These are phyloP conservation scores for Graphium colonna DNA, from an alignment of 2,888 invertebrate genomes.

Conservation along the genomic window DNA sequence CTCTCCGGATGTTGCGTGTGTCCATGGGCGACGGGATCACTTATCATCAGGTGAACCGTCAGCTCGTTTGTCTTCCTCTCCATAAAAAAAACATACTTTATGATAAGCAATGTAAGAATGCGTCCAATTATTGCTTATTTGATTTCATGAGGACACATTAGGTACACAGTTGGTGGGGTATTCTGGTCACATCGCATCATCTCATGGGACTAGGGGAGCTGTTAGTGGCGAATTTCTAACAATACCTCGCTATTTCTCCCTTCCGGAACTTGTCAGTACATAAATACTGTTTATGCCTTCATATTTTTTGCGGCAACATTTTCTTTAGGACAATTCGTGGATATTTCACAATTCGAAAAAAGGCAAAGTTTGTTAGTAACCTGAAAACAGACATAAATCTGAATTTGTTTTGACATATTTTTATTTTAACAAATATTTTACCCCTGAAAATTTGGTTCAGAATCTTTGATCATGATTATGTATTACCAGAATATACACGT, in stretches of 20 bases:
- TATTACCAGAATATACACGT: too few relatives aligned
- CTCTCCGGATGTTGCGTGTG: too few relatives aligned
- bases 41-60: too few relatives aligned
- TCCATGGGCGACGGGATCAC: too few relatives aligned
- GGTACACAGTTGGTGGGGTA: slow-evolving; percentile 2
- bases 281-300: slow-evolving; percentile 15
- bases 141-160: slow-evolving; percentile 2
- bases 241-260: slow-evolving; percentile 23
- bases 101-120: slow-evolving; percentile 1
- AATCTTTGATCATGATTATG: too few relatives aligned
- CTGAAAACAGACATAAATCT: too few relatives aligned
- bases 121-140: slow-evolving; percentile 12
- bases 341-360: neutral
- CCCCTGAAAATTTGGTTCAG: too few relatives aligned
- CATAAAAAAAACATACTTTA: too few relatives aligned
- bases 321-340: neutral
- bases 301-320: slow-evolving; percentile 3
- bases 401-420: too few relatives aligned
- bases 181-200: slow-evolving; percentile 41
- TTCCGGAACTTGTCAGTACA: slow-evolving; percentile 13
- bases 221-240: slow-evolving; percentile 7
- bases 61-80: too few relatives aligned
- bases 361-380: too few relatives aligned
- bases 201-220: slow-evolving; percentile 41
- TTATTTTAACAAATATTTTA: too few relatives aligned